These are phyloP conservation scores for Tiaroga cobitis DNA, from an alignment of 2,797 vertebrate genomes.

Conservation along the genomic window DNA sequence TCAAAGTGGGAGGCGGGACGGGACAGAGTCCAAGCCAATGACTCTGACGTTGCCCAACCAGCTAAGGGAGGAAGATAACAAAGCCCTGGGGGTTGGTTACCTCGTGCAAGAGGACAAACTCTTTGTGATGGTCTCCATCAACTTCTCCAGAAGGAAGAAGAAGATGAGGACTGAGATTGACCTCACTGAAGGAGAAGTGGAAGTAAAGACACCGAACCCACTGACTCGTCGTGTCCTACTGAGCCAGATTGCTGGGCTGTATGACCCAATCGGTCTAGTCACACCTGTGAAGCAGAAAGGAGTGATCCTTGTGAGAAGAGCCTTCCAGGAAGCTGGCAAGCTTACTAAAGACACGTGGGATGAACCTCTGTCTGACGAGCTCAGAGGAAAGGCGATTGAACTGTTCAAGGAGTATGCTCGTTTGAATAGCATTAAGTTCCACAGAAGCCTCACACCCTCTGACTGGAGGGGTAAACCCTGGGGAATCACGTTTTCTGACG, in stretches of 20 bases:
- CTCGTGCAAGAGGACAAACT: background rate
- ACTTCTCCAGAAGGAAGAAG: background rate
- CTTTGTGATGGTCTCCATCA: too few relatives aligned
- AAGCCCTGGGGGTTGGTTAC: background rate
- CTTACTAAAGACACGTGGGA: slow-evolving; percentile 21
- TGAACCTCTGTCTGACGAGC: slow-evolving; percentile 13
- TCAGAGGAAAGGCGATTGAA: slow-evolving; percentile 13
- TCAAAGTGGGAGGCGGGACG: slow-evolving; percentile 38
- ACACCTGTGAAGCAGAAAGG: slow-evolving; percentile 33
- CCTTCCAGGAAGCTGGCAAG: slow-evolving; percentile 26
- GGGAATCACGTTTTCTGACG: slow-evolving; percentile 50
- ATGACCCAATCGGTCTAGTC: slow-evolving; percentile 7
- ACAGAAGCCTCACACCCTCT: background rate
- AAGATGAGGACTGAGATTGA: slow-evolving; percentile 24
- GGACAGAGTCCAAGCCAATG: background rate
- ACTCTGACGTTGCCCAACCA: background rate
- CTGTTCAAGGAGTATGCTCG: background rate
- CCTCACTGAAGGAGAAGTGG: background rate
- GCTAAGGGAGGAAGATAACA: background rate
- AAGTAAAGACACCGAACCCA: background rate
- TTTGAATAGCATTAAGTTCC: background rate
- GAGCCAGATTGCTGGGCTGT: background rate
- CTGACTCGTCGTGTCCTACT: slow-evolving; percentile 7
- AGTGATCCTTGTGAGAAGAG: slow-evolving; percentile 19
- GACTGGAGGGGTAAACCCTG: background rate